Base-by-base conservation (phyloP, 2,113 vertebrate species). In the Capricornis sumatraensis region DNA sequence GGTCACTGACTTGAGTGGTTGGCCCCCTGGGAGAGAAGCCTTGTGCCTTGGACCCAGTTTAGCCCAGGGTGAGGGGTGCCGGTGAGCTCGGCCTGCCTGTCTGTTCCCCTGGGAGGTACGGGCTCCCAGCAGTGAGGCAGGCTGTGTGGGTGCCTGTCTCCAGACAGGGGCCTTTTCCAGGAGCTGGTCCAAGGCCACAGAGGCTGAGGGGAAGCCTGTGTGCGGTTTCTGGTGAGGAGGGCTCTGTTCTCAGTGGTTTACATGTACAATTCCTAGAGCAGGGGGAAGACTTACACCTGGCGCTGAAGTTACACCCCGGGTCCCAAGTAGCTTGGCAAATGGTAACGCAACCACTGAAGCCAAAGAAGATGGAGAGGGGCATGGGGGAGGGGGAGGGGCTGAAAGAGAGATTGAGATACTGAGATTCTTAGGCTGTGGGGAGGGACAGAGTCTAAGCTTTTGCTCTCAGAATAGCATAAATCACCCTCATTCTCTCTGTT, bases 171-270 rank as follows among this genome's bases (percentile, higher is more conserved):
- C 86, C 93, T 58, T 74, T 95, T 50, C 94, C 60, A 16, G 89
- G 95, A 96, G 88, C 67, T 19, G 17, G 50, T 16, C 79, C 90
- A 58, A 96, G 91, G 96, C 95, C n/a, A 0, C 83, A 79, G 92
- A 87, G 91, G 74, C 62, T 58, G 40, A 93, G 92, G 58, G 55
- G 82, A 91, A 94, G 53, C 43, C 45, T 0, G 1, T 2, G 13
- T 27, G 85, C 43, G 33, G 23, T 47, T 81, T 76, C 57, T 53
- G 55, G 84, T 30, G 33, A 95, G 94, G 81, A 89, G 2, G 27
- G 33, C 67, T 89, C 90, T 83, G 76, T 50, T 74, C n/a, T 40
- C 55, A 8, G 82, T 13, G 81, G 92, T 88, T 92, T 95, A 64
- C 89, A 79, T 43, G 62, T 79, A 86, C 86, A 64, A 21, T 87